phyloP scores from a whole-genome alignment of 2,888 invertebrate genomes.

The Venusia cambrica region DNA sequence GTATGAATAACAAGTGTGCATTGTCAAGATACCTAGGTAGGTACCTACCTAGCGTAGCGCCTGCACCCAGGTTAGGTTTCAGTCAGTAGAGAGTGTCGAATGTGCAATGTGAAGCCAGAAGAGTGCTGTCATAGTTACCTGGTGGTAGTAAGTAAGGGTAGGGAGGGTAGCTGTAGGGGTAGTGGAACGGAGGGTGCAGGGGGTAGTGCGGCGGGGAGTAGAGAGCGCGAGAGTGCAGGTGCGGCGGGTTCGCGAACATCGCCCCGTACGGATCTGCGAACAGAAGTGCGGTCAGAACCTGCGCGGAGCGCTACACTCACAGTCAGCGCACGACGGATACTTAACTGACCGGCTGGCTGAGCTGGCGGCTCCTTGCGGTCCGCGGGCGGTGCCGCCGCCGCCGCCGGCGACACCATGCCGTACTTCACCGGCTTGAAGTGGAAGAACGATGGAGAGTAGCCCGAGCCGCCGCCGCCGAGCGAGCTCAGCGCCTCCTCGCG shows the following conservation, averaged over 20 bases:
- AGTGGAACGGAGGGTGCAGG: conserved; percentile 73
- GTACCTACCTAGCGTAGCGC: conserved; percentile 14
- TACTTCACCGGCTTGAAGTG: conserved; percentile 95
- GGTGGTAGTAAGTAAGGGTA: conserved; percentile 73
- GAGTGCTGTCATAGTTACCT: conserved; percentile 58
- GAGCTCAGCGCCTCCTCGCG: conserved; percentile 92
- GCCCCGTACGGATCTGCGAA: conserved; percentile 75
- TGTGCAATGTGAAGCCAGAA: conserved; percentile 25
- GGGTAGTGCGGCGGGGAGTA: conserved; percentile 76
- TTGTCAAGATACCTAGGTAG: conserved; percentile 4
- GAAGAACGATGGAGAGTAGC: conserved; percentile 95
- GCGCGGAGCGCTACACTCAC: conserved; percentile 74
- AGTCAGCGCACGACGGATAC: conserved; percentile 74
- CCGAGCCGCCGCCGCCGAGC: conserved; percentile 88
- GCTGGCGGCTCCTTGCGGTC: conserved; percentile 79
- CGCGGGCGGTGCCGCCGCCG: conserved; percentile 58
- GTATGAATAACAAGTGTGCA: conserved; percentile 3
- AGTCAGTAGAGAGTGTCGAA: conserved; percentile 21
- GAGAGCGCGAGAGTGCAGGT: conserved; percentile 72
- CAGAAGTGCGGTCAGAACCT: conserved; percentile 57
- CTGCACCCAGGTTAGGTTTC: conserved; percentile 15
- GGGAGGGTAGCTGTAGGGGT: conserved; percentile 72
- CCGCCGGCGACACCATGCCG: conserved; percentile 82
- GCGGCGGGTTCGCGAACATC: conserved; percentile 66
- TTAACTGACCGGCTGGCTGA: conserved; percentile 81